Conservation (phyloP, 2,113 vertebrate genomes). For the Girardinichthys multiradiatus region DNA sequence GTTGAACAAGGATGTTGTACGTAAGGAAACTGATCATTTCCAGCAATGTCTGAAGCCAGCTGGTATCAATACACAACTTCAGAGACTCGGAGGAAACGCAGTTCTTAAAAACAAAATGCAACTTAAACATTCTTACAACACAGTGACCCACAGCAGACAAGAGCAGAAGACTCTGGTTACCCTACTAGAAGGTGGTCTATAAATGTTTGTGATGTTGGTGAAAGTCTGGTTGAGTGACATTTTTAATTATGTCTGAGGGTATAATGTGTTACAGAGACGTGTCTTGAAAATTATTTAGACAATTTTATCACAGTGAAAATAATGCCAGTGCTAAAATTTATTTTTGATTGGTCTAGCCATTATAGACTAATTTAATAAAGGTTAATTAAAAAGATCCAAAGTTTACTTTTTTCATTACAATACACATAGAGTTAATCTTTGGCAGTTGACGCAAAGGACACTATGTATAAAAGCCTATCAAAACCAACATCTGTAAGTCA, state of each 20-base stretch:
- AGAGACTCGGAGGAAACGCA: conserved; percentile 51
- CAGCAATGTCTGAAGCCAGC: conserved; percentile 51
- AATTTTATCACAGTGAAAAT: neutral
- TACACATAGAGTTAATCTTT: conserved; percentile 1
- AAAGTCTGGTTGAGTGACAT: conserved; percentile 1
- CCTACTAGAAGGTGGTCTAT: conserved; percentile 17
- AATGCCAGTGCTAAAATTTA: neutral
- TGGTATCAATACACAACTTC: conserved; percentile 41
- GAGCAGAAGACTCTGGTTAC: conserved; percentile 21
- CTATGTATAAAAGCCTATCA: neutral
- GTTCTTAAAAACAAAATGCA: conserved; percentile 30
- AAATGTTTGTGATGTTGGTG: conserved; percentile 11
- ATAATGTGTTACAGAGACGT: neutral
- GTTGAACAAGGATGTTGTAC: conserved; percentile 47
- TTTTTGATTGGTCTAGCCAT: neutral
- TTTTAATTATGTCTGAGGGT: neutral
- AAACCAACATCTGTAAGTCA: conserved; percentile 18
- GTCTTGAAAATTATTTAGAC: neutral
- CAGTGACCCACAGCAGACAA: conserved; percentile 35
- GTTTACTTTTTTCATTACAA: neutral
- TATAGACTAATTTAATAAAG: neutral
- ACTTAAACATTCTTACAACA: conserved; percentile 34
- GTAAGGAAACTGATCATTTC: conserved; percentile 44
- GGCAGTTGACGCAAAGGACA: conserved; percentile 6
- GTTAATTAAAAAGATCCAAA: neutral